Evolutionary conservation across 2,888 invertebrate genomes (phyloP).

Genomic region (Litoditis marina): DNA sequence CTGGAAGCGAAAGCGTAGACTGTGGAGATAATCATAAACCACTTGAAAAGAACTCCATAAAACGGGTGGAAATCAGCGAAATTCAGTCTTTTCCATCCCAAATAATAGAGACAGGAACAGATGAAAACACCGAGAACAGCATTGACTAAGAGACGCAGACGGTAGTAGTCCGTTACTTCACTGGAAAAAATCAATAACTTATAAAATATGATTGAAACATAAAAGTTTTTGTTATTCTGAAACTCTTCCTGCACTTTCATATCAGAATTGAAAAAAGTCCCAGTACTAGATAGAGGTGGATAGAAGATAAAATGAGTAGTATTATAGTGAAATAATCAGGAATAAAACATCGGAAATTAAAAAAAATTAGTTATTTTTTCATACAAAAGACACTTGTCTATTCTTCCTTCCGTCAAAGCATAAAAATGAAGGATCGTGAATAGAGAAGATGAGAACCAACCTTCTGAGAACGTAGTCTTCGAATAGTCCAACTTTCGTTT

Average conservation of each 20-base stretch:
- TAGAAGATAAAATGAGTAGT: too few relatives aligned
- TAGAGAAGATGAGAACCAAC: too few relatives aligned
- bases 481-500: conserved; percentile 23
- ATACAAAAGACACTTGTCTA: too few relatives aligned
- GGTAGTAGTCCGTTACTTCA: conserved; percentile 45
- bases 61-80: conserved; percentile 48
- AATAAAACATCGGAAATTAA: too few relatives aligned
- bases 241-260: too few relatives aligned
- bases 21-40: conserved; percentile 41
- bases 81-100: conserved; percentile 54
- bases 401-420: background rate
- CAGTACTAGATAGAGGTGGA: too few relatives aligned
- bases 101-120: conserved; percentile 41
- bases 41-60: conserved; percentile 33
- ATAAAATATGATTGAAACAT: background rate
- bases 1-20: conserved; percentile 44
- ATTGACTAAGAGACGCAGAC: conserved; percentile 46
- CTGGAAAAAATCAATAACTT: conserved; percentile 31
- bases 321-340: too few relatives aligned
- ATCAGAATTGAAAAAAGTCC: too few relatives aligned
- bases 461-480: conserved; percentile 31
- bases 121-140: conserved; percentile 43
- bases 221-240: background rate
- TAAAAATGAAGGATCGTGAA: too few relatives aligned
- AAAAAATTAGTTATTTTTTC: too few relatives aligned